Base-by-base conservation (phyloP, 37 sponge, comb jelly and placozoan genomes). In the Agelas oroides region DNA sequence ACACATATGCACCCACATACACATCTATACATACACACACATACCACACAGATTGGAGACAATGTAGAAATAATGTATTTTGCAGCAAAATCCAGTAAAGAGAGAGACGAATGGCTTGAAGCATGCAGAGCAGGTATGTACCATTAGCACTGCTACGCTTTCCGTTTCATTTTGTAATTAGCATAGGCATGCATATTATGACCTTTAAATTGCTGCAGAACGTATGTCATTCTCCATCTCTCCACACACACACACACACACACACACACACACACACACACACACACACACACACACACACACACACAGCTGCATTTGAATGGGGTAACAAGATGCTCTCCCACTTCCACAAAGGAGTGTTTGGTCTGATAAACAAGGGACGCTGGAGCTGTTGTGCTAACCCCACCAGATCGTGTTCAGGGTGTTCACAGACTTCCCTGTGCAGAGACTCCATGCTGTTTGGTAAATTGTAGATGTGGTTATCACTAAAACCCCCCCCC, bases 321-420 rank as follows among this genome's bases (percentile, higher is more conserved):
- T 73, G 62, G 5, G 70, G 65, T 1, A 84, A 78, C 53, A 2
- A 25, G 11, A 82, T 89, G 84, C 64, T 90, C 34, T 15, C 64
- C 32, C 77, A 85, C 63, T 81, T 82, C 69, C 94, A 94, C 68
- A 62, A 79, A 23, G 94, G 94, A 28, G 78, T 84, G 15, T 94
- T 56, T 52, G 88, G 92, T 1, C 46, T 86, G 52, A 39, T 53
- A 27, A 71, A 73, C 40, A 89, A 90, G 77, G 87, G 85, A 14
- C 82, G 87, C 41, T 94, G 94, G 94, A 83, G 84, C 21, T 94
- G 94, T 63, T 94, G 94, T 78, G 87, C 85, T 1, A 79, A 79
- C 23, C 53, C 80, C 0, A 36, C 59, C 57, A 73, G 93, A 53
- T 77, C 37, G 35, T 63, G 75, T 53, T 23, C 39, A 21, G 93